Percentiles rank a stretch among this genome's conserved stretches.
phyloP scores from a whole-genome alignment of 2,113 vertebrate species.

The Hippocampus mohnikei region DNA sequence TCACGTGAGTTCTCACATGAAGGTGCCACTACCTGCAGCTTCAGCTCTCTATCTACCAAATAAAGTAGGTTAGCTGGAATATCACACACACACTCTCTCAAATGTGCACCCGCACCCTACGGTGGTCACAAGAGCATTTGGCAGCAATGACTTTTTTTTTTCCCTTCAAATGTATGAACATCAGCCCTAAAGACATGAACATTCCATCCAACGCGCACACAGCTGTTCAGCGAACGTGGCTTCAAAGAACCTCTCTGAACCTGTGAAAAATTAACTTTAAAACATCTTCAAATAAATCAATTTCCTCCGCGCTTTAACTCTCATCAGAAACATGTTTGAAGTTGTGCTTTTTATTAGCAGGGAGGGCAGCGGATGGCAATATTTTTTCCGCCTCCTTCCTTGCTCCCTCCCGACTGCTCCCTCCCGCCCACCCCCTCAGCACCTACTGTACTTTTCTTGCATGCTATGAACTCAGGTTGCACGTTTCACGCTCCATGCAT shows the following conservation, averaged over 20 bases:
- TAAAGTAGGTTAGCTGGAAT: constrained; percentile 63
- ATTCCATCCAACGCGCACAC: constrained; percentile 51
- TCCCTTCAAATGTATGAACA: constrained; percentile 55
- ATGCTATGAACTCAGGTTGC: constrained; percentile 47
- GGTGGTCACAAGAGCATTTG: constrained; percentile 60
- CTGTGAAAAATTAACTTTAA: constrained; percentile 71
- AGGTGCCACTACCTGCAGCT: constrained; percentile 54
- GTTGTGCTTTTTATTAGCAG: constrained; percentile 65
- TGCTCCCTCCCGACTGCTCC: constrained; percentile 43
- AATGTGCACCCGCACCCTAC: constrained; percentile 36
- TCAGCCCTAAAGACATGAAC: constrained; percentile 72
- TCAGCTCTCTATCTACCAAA: constrained; percentile 22
- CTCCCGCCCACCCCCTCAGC: constrained; percentile 43
- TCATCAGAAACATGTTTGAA: constrained; percentile 76
- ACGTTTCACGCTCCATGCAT: constrained; percentile 57
- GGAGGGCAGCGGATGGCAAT: constrained; percentile 58
- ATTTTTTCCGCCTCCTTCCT: constrained; percentile 56
- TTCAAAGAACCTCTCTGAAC: constrained; percentile 72
- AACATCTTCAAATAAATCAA: constrained; percentile 76
- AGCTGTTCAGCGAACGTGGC: constrained; percentile 28
- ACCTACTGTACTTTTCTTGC: constrained; percentile 6
- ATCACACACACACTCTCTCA: constrained; percentile 47
- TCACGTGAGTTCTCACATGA: constrained; percentile 47
- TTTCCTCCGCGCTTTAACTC: constrained; percentile 69
- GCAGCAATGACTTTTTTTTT: constrained; percentile 21